Conservation (phyloP, 2,888 invertebrate species). For the Zaprionus obscuricornis region DNA sequence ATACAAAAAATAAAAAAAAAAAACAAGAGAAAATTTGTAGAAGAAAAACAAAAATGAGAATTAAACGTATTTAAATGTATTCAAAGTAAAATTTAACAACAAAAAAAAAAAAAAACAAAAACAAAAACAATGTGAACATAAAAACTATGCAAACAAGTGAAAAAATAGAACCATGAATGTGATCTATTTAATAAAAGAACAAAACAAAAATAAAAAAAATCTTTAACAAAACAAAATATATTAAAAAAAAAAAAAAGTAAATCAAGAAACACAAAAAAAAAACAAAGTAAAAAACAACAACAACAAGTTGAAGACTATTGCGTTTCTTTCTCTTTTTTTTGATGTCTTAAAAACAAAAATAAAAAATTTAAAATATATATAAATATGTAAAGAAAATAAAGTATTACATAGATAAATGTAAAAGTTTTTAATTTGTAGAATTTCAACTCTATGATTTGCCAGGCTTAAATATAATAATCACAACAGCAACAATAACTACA, state of each 20-base stretch:
- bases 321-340: constrained; percentile 30
- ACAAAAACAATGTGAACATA: constrained; percentile 69
- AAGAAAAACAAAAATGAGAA: constrained; percentile 17
- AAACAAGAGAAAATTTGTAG: constrained; percentile 28
- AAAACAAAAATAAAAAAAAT: constrained; percentile 51
- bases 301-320: constrained; percentile 26
- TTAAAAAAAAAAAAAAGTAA: constrained; percentile 26
- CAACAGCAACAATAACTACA: too few relatives aligned
- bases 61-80: constrained; percentile 43
- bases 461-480: too few relatives aligned
- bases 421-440: constrained; percentile 65
- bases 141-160: constrained; percentile 68
- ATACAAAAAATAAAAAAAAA: neutral
- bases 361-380: neutral
- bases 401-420: constrained; percentile 46
- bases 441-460: constrained; percentile 40
- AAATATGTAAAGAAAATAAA: constrained; percentile 34
- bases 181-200: constrained; percentile 79
- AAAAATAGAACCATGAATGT: constrained; percentile 82
- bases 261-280: constrained; percentile 30
- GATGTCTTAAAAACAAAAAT: neutral
- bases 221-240: constrained; percentile 53
- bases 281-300: constrained; percentile 18
- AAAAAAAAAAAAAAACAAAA: constrained; percentile 34
- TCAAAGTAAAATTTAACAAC: constrained; percentile 12